Evolutionary conservation across 1,140 invertebrate species (phyloP), one percentile per base, ranked within the genome.

Genomic region (Drosophila prosaltans): DNA sequence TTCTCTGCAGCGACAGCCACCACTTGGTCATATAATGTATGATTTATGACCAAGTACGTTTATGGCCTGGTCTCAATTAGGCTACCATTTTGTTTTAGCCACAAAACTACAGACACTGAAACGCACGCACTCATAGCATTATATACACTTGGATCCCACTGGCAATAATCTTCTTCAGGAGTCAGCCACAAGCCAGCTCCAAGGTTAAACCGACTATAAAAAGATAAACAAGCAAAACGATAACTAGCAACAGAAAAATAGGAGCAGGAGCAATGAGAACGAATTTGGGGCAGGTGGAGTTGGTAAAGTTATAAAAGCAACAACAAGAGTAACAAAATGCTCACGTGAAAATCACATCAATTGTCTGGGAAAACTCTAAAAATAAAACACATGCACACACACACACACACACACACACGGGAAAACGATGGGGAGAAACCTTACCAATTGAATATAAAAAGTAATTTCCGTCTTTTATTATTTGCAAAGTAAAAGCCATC

Each of bases 301-400:
- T 62, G 36, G 26, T 6, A 43, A 32, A 69, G 48, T 62, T 30
- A 62, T n/a, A 54, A 21, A 78, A 64, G 32, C 32, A 36, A 36
- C 4, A 36, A 36, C 32, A 36, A 36, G 68, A 88, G 86, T 81
- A 81, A 64, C 72, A 78, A 77, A 59, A 72, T 51, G 60, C 62
- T 75, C 89, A 91, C 89, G 89, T 91, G 81, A 91, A 89, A 91
- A 88, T 80, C 83, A 80, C 88, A 91, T 91, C 89, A 91, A 91
- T 91, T 91, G 83, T 91, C 80, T 78, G 63, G 71, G 36, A 62
- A 55, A 75, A 73, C 60, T 78, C 74, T 74, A 81, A 89, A 81
- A 71, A 71, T 61, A 77, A 63, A 43, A 74, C 32, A 66, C 8
- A 43, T 26, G 69, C 48, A 59, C 4, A 69, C 32, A 36, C 3